Evolutionary conservation across 2,113 vertebrate species (phyloP).

Genomic region (Myrmecobius fasciatus): DNA sequence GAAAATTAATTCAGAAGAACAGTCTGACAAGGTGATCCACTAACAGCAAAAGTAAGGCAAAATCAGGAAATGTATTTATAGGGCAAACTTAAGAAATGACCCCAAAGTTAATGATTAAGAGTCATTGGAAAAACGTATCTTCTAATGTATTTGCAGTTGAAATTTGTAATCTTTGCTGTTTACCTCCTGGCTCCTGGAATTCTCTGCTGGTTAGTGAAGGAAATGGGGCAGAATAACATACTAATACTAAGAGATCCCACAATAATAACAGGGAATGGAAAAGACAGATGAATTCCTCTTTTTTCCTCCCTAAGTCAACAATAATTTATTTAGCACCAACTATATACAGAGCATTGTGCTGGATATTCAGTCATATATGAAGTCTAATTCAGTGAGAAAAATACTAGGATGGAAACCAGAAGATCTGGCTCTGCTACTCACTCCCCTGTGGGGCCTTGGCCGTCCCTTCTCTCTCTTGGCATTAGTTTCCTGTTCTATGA

Average conservation of each 20-base stretch:
- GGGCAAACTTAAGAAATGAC: not conserved
- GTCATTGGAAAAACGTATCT: not conserved
- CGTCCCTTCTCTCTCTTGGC: not conserved
- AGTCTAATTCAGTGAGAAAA: not conserved
- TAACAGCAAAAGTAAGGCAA: constrained; percentile 9
- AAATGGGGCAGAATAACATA: not conserved
- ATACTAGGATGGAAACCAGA: not conserved
- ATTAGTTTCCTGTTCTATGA: not conserved
- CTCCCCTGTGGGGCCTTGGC: not conserved
- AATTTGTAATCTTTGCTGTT: constrained; percentile 31
- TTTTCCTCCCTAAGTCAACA: not conserved
- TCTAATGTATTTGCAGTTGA: constrained; percentile 1
- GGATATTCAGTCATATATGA: not conserved
- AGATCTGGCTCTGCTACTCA: not conserved
- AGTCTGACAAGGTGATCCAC: not conserved
- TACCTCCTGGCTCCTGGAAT: constrained; percentile 14
- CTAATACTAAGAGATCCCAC: constrained; percentile 21
- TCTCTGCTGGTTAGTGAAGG: not conserved
- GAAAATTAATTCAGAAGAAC: constrained; percentile 55
- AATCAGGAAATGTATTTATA: not conserved
- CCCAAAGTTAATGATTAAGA: not conserved
- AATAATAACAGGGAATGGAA: constrained; percentile 7
- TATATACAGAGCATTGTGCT: not conserved
- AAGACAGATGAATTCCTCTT: not conserved
- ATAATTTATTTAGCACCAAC: not conserved